phyloP scores from a whole-genome alignment of 2,888 invertebrate genomes.

The Drosophila longiperda region DNA sequence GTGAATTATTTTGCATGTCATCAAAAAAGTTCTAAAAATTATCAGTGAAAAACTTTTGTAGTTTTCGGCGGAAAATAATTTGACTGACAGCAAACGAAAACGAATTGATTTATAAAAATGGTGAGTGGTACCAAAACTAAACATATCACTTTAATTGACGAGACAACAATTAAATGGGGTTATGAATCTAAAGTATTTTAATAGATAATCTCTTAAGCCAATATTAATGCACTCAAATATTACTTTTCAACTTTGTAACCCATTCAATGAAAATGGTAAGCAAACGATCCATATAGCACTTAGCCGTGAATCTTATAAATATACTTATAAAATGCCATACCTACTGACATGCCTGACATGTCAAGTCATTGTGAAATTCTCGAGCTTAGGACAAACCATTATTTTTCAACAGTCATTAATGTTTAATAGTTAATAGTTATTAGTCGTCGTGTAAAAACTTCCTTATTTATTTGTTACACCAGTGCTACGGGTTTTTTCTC shows the following conservation, averaged over 20 bases:
- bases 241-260: not conserved
- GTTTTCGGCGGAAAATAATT: slow-evolving; percentile 26
- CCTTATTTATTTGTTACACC: slow-evolving; percentile 3
- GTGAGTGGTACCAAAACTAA: slow-evolving; percentile 40
- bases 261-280: not conserved
- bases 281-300: slow-evolving; percentile 13
- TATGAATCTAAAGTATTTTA: not conserved
- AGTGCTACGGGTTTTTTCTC: slow-evolving; percentile 23
- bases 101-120: slow-evolving; percentile 44
- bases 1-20: slow-evolving; percentile 37
- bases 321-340: slow-evolving; percentile 5
- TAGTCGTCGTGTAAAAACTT: slow-evolving; percentile 21
- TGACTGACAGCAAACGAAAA: slow-evolving; percentile 20
- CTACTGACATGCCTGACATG: not conserved
- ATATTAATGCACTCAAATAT: not conserved
- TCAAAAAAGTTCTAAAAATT: slow-evolving; percentile 14
- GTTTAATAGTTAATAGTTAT: slow-evolving; percentile 18
- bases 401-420: slow-evolving; percentile 5
- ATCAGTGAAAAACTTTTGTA: slow-evolving; percentile 41
- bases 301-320: not conserved
- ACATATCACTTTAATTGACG: not conserved
- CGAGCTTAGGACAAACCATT: slow-evolving; percentile 6
- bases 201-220: not conserved
- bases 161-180: not conserved
- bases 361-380: slow-evolving; percentile 21